Conservation (phyloP, 1,140 invertebrate genomes). For the Drosophila neocordata region DNA sequence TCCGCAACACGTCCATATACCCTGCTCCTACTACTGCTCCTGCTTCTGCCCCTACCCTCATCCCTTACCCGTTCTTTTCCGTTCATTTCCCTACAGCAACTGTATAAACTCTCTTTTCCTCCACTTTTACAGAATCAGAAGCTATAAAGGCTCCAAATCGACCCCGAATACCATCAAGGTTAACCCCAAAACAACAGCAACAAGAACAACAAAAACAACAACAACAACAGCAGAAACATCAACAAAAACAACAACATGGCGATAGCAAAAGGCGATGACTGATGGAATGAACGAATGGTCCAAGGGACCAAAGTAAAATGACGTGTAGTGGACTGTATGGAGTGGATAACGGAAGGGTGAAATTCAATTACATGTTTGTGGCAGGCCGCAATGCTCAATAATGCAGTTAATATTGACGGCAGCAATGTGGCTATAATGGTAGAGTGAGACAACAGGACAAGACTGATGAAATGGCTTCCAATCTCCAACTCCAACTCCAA, state of each 20-base stretch:
- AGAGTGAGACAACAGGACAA: slow-evolving; percentile 27
- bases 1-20: neutral
- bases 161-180: slow-evolving; percentile 36
- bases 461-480: slow-evolving; percentile 43
- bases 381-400: slow-evolving; percentile 79
- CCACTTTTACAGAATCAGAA: neutral
- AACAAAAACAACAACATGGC: slow-evolving; percentile 37
- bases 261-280: slow-evolving; percentile 56
- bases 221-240: slow-evolving; percentile 35
- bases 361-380: slow-evolving; percentile 81
- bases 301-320: slow-evolving; percentile 20
- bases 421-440: neutral
- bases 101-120: neutral
- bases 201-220: slow-evolving; percentile 34
- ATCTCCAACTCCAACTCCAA: neutral
- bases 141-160: slow-evolving; percentile 19
- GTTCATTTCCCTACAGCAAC: too few species aligned
- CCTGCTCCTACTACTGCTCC: too few species aligned
- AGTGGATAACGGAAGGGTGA: slow-evolving; percentile 60
- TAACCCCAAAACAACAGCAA: slow-evolving; percentile 44
- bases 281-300: slow-evolving; percentile 49
- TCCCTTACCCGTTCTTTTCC: neutral
- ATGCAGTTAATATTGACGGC: slow-evolving; percentile 79
- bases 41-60: slow-evolving; percentile 29
- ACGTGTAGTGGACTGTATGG: slow-evolving; percentile 28